These are phyloP conservation scores for Microtus pennsylvanicus DNA, from an alignment of 2,113 vertebrate species.

Conservation along the genomic window DNA sequence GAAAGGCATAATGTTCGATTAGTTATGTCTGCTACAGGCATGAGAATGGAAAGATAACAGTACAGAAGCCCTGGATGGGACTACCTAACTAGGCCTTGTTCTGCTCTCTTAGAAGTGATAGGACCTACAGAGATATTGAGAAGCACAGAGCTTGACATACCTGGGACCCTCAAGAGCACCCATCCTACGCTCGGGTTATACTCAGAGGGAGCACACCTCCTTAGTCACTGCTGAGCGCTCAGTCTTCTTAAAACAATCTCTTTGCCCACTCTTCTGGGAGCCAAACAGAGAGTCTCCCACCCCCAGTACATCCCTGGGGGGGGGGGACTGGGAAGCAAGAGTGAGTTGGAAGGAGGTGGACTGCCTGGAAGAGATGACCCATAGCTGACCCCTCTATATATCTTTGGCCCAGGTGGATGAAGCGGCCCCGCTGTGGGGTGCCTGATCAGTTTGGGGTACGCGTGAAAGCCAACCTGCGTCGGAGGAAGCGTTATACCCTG, in stretches of 20 bases:
- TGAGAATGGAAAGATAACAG: accelerated
- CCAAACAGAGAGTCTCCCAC: neutral
- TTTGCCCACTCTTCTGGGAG: neutral
- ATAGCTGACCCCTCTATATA: neutral
- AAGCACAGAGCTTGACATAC: neutral
- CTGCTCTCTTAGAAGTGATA: neutral
- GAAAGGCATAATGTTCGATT: neutral
- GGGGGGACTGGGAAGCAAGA: neutral
- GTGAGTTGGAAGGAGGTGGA: neutral
- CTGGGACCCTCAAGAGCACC: neutral
- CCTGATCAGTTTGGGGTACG: constrained; percentile 90
- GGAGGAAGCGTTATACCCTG: constrained; percentile 92
- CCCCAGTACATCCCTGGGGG: neutral
- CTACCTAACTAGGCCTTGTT: neutral
- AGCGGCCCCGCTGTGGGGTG: constrained; percentile 94
- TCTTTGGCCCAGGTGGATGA: constrained; percentile 91
- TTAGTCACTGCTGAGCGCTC: neutral
- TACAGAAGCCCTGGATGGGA: neutral
- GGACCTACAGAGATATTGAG: neutral
- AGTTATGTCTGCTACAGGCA: constrained; percentile 1
- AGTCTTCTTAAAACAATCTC: neutral
- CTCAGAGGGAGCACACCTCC: neutral
- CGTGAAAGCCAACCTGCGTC: constrained; percentile 86
- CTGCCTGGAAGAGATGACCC: constrained; percentile 24
- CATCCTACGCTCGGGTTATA: neutral